Conservation (phyloP, 2,888 invertebrate genomes). For the Gastrophysa polygoni region DNA sequence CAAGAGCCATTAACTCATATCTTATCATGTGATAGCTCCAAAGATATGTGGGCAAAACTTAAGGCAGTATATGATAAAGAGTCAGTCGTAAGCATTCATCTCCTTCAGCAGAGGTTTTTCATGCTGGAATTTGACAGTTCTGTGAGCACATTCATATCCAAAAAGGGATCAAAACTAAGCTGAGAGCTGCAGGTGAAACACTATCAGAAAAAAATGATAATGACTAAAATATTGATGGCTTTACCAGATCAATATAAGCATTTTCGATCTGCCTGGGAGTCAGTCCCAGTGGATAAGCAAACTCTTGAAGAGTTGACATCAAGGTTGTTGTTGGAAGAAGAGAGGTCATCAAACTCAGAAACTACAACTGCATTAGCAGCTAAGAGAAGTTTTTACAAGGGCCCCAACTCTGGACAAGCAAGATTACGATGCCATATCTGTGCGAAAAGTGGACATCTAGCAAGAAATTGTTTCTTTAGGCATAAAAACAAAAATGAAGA, state of each 20-base stretch:
- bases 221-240: slow-evolving; percentile 33
- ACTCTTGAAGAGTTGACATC: slow-evolving; percentile 35
- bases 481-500: slow-evolving; percentile 17
- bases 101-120: slow-evolving; percentile 30
- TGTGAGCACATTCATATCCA: not conserved
- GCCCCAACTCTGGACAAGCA: not conserved
- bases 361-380: slow-evolving; percentile 20
- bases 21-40: slow-evolving; percentile 27
- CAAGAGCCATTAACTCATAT: slow-evolving; percentile 32
- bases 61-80: slow-evolving; percentile 33
- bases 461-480: slow-evolving; percentile 15
- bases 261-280: slow-evolving; percentile 35
- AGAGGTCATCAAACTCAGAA: not conserved
- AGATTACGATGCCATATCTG: slow-evolving; percentile 1
- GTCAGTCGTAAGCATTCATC: slow-evolving; percentile 25
- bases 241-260: slow-evolving; percentile 29
- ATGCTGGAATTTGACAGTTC: slow-evolving; percentile 14
- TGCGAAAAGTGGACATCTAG: slow-evolving; percentile 18
- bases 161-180: slow-evolving; percentile 29
- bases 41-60: slow-evolving; percentile 37
- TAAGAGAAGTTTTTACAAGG: not conserved
- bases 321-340: slow-evolving; percentile 18
- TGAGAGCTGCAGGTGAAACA: slow-evolving; percentile 29
- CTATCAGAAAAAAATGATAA: slow-evolving; percentile 35
- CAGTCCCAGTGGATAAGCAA: slow-evolving; percentile 34